Base-by-base conservation (phyloP, 2,797 vertebrate genomes). In the Labroides dimidiatus region DNA sequence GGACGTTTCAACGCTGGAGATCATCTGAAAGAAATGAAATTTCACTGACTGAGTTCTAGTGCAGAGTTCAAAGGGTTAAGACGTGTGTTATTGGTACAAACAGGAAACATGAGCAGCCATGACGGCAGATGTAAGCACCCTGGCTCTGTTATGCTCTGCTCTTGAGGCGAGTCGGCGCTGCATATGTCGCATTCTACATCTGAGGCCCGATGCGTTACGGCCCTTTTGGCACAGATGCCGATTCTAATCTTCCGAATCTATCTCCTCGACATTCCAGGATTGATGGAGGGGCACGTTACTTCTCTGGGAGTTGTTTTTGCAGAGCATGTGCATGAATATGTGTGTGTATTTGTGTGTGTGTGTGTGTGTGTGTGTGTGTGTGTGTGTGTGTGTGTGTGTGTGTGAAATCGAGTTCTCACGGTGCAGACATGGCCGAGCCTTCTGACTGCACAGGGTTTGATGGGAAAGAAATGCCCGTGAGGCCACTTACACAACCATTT, bases 391-490 rank as follows among this genome's bases (percentile, higher is more conserved):
- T n/a, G 56, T 54, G 64, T 66, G 60, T 58, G 64, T 57, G 72
- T 53, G 69, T 24, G 59, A 49, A 68, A 76, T 65, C 44, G 51
- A 0, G 78, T 92, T 91, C 89, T 90, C 89, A 90, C 81, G 78
- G 77, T 72, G 82, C 67, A 64, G 84, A 61, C 72, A 80, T 74
- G 41, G 65, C 55, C 19, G 67, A 73, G 70, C 0, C 45, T 54
- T 71, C 51, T n/a, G 66, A 61, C 69, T 56, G 63, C 33, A 64
- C 51, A 57, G 47, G 69, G 51, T 76, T 86, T 41, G 83, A 87
- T 89, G 87, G 84, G 89, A 90, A 92, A 77, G 36, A 10, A 71
- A 81, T 80, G 48, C 88, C 75, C 84, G 58, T 12, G 84, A 78
- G 84, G 57, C 64, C 23, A 77, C 78, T 88, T 77, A 62, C 15